Base-by-base conservation (phyloP, 64 coral and sea anemone genomes). In the Porites lutea region DNA sequence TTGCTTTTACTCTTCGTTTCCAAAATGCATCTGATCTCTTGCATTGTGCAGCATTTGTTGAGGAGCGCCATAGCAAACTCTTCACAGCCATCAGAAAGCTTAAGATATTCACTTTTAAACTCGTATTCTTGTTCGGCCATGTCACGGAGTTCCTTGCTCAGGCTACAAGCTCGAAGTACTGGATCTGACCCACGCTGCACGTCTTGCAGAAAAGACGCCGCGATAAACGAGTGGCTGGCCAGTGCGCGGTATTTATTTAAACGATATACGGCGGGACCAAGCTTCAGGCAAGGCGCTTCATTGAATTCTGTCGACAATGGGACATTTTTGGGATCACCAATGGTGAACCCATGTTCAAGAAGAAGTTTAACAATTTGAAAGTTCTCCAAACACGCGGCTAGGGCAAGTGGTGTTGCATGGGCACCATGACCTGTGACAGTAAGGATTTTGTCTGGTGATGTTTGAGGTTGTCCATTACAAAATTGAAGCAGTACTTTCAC, bases 1-100 rank as follows among this genome's bases (percentile, higher is more conserved):
- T 10, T 37, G 10, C 72, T 13, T 71, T 72, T 11, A 8, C 8
- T 27, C 8, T 87, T 15, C 53, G 64, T 72, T 50, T 87, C 65
- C 65, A 87, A 27, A 43, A 87, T n/a, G 11, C 84, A 87, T 37
- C 66, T 52, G 21, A 87, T 74, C 49, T 87, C 84, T 57, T 87
- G 46, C 65, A 87, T 59, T 8, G 66, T 72, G 53, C 71, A 50
- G 84, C 84, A 87, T 74, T 72, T 67, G 54, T 74, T 74, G 2
- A 87, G 37, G 10, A 87, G 19, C 7, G 65, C 66, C 13, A 87
- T 49, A 23, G 66, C 50, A 71, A 87, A 74, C 63, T 87, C 84
- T 10, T 74, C 54, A 48, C 84, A 87, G 1, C n/a, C 45, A 57
- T 87, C 84, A 45, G 65, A 52, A 5, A 87, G 23, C 18, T 69